Percentiles rank a stretch among this genome's conserved stretches.
Evolutionary conservation across 2,797 vertebrate genomes (phyloP).

Genomic region (Alosa sapidissima): DNA sequence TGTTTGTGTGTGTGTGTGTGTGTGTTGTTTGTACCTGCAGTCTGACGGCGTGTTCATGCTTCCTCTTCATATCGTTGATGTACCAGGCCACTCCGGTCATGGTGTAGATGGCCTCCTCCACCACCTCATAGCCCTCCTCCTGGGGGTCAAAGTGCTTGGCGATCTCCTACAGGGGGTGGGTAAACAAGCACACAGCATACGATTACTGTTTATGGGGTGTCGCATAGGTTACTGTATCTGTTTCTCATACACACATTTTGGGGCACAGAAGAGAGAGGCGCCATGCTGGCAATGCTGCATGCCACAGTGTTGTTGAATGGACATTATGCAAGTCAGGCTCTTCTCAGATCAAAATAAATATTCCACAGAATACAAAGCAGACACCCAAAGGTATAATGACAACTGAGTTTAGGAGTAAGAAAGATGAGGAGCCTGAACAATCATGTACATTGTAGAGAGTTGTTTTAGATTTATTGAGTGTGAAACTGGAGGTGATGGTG

Average conservation of each 20-base stretch:
- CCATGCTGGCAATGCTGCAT: no score
- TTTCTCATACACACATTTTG: no score
- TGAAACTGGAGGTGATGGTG: background rate
- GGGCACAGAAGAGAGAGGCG: no score
- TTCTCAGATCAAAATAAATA: background rate
- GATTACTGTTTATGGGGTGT: background rate
- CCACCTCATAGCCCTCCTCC: slow-evolving; percentile 86
- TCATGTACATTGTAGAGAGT: background rate
- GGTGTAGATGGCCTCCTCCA: slow-evolving; percentile 91
- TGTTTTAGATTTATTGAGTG: background rate
- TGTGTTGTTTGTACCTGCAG: slow-evolving; percentile 79
- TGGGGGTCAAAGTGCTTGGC: slow-evolving; percentile 88
- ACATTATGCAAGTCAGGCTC: background rate
- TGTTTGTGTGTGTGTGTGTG: slow-evolving; percentile 18
- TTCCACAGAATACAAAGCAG: background rate
- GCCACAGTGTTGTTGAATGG: background rate
- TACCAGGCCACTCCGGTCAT: slow-evolving; percentile 97
- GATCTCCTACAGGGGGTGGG: slow-evolving; percentile 78
- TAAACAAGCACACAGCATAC: background rate
- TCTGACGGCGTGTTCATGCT: slow-evolving; percentile 90
- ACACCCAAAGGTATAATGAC: background rate
- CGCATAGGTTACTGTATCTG: no score
- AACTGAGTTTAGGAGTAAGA: background rate
- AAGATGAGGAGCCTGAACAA: background rate
- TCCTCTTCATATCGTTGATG: slow-evolving; percentile 98